Conservation (phyloP, 2,797 vertebrate species). For the Glyptemys insculpta region DNA sequence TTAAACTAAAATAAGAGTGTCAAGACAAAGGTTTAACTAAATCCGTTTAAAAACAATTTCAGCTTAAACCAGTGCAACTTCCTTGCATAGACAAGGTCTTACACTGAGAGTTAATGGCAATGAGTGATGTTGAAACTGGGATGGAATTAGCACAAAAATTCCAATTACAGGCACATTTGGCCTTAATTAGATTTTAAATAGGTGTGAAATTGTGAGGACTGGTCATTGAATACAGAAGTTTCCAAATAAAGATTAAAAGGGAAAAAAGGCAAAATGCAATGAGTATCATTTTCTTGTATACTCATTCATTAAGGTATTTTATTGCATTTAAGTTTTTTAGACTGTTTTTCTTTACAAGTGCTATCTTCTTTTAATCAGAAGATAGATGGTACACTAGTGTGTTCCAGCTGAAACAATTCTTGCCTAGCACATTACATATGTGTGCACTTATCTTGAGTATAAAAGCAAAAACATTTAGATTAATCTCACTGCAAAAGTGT, state of each 20-base stretch:
- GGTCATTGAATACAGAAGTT: rapidly evolving
- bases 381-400: neutral
- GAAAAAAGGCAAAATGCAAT: neutral
- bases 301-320: rapidly evolving
- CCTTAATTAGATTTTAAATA: neutral
- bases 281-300: rapidly evolving
- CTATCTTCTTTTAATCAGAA: neutral
- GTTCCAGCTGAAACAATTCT: neutral
- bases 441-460: neutral
- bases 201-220: neutral
- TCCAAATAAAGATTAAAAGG: neutral
- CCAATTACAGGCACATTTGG: rapidly evolving
- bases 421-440: neutral
- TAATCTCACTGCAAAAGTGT: neutral
- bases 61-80: neutral
- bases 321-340: neutral
- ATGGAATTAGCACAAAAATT: neutral
- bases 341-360: rapidly evolving
- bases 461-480: neutral
- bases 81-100: neutral
- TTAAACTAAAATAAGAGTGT: neutral
- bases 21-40: neutral
- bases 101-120: neutral
- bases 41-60: neutral
- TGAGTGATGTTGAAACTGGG: rapidly evolving